A percentile compares a stretch with the other conserved stretches of the same genome.
Evolutionary conservation across 2,113 vertebrate genomes (phyloP).

Genomic region (Vulpes ferrilata): DNA sequence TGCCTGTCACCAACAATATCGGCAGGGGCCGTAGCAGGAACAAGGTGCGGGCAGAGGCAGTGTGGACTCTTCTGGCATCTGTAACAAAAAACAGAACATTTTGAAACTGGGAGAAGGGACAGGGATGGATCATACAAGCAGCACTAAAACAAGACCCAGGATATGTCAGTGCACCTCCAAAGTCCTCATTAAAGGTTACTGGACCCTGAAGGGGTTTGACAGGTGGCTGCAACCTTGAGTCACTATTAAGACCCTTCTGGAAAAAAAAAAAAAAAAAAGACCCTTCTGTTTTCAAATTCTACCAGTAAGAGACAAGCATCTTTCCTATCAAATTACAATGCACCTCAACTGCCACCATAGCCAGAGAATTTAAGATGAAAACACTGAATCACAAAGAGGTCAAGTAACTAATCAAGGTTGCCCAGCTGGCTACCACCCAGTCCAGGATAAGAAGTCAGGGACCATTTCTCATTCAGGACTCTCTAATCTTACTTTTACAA

Average conservation of each 20-base stretch:
- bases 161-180: neutral
- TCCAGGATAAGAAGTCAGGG: neutral
- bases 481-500: neutral
- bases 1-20: slow-evolving; percentile 89
- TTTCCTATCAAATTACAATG: neutral
- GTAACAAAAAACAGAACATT: slow-evolving; percentile 70
- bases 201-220: neutral
- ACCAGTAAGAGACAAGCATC: neutral
- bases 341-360: neutral
- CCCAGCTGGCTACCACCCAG: neutral
- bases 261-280: neutral
- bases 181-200: neutral
- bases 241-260: neutral
- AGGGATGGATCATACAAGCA: neutral
- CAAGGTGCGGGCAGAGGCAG: slow-evolving; percentile 82
- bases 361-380: slow-evolving; percentile 40
- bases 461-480: neutral
- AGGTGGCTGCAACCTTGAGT: neutral
- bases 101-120: slow-evolving; percentile 11
- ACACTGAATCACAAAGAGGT: neutral
- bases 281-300: neutral
- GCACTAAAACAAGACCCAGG: neutral
- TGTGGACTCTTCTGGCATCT: slow-evolving; percentile 88
- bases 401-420: neutral
- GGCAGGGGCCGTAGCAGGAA: slow-evolving; percentile 89